A percentile compares a stretch with the other conserved stretches of the same genome.
Conservation (phyloP, 2,113 vertebrate species). For the Picathartes gymnocephalus region DNA sequence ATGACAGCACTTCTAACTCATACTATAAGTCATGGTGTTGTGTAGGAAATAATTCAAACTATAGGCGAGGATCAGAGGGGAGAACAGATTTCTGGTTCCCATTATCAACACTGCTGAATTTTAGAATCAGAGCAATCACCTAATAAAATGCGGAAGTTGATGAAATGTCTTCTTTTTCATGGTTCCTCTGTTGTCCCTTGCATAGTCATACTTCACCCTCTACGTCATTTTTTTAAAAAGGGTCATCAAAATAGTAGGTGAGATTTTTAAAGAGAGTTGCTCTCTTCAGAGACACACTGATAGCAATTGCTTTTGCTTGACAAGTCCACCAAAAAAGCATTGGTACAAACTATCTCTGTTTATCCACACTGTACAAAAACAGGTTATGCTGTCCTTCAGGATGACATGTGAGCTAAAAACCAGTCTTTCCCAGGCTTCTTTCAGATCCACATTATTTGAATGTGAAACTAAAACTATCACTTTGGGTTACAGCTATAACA, state of each 20-base stretch:
- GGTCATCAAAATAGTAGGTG: neutral
- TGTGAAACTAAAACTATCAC: neutral
- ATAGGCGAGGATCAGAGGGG: neutral
- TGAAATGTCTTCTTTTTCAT: neutral
- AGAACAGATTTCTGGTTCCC: neutral
- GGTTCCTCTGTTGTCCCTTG: neutral
- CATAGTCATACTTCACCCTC: neutral
- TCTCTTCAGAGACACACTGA: neutral
- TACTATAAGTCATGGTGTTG: neutral
- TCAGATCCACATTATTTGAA: neutral
- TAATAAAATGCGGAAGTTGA: neutral
- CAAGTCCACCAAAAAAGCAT: neutral
- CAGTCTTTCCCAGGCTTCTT: neutral
- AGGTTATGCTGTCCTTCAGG: neutral
- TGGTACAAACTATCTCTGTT: neutral
- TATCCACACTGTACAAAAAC: neutral
- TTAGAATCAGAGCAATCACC: neutral
- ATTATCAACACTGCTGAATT: neutral
- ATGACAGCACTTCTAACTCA: neutral
- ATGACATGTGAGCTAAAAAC: neutral
- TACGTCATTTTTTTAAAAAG: neutral
- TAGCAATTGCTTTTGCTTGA: neutral
- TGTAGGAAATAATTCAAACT: neutral
- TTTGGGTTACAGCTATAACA: neutral
- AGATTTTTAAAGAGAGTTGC: neutral